phyloP scores from a whole-genome alignment of 2,888 invertebrate genomes.

The Melieria omissa region DNA sequence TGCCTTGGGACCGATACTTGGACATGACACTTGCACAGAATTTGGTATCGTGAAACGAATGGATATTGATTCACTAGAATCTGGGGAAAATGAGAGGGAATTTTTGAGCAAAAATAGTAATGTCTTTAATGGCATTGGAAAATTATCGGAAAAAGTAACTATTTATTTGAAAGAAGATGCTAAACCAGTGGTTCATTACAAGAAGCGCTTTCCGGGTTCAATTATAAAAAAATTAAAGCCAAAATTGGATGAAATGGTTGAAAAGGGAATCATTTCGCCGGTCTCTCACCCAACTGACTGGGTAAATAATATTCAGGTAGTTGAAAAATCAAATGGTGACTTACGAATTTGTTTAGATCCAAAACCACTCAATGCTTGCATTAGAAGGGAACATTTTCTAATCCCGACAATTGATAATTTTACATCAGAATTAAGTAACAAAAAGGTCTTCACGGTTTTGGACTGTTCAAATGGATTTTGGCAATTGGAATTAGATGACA shows the following conservation, averaged over 20 bases:
- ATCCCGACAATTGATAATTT: conserved; percentile 46
- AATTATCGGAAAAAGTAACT: conserved; percentile 35
- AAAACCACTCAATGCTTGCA: conserved; percentile 33
- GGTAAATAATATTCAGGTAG: conserved; percentile 38
- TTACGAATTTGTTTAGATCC: conserved; percentile 35
- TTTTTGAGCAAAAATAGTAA: conserved; percentile 28
- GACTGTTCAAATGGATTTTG: conserved; percentile 39
- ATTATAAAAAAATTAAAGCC: conserved; percentile 29
- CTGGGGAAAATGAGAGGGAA: conserved; percentile 12
- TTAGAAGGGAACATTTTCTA: conserved; percentile 36
- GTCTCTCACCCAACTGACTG: conserved; percentile 38
- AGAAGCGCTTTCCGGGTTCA: conserved; percentile 36
- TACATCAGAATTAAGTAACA: conserved; percentile 23
- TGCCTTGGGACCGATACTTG: conserved; percentile 30
- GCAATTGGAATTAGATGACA: conserved; percentile 44
- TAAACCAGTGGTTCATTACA: conserved; percentile 39
- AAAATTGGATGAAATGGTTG: conserved; percentile 32
- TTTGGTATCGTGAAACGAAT: conserved; percentile 25
- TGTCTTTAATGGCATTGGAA: conserved; percentile 39
- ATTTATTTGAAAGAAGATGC: conserved; percentile 41
- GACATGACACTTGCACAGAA: conserved; percentile 39
- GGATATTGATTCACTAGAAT: neutral
- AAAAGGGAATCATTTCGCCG: conserved; percentile 28
- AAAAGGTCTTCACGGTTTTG: conserved; percentile 42
- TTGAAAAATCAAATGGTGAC: conserved; percentile 35